Base-by-base conservation (phyloP, 2,113 vertebrate genomes). In the Pithys albifrons region DNA sequence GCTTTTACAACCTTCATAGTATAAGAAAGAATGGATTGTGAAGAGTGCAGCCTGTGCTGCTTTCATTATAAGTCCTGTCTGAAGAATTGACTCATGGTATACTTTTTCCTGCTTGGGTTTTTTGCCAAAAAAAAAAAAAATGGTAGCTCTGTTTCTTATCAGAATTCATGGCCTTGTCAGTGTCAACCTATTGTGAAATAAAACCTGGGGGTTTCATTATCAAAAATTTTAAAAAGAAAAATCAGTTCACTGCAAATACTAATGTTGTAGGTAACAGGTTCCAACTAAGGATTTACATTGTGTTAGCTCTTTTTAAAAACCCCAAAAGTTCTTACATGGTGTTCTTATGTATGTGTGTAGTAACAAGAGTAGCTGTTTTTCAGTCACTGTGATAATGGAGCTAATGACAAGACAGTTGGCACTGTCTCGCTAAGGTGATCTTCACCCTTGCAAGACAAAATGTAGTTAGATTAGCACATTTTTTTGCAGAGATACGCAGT, bases 361-460 rank as follows among this genome's bases (percentile, higher is more conserved):
- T 46, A 85, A 87, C 19, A 83, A 48, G 51, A 37, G 13, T 10
- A 80, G 31, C 39, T 88, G 48, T 81, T 95, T 90, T 91, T 19
- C 33, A 76, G 73, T 45, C 14, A 3, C 41, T 46, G 28, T 88
- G 71, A 29, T 80, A 80, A 92, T 35, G 39, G 66, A 84, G 81
- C 49, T 93, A 90, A 88, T 88, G 93, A 84, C 33, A 72, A 48
- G 78, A 89, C 96, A 97, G 92, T 96, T 97, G 95, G 97, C 61
- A 16, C 54, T 84, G 76, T 73, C 8, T 1, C 2, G 6, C 81
- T 89, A 58, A 93, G 74, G 59, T 82, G 80, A 73, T 80, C 87
- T 95, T 81, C 82, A 33, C 70, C 85, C 76, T 89, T 86, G 93
- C 6, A 80, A 94, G 72, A 80, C 73, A 83, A 75, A 89, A 77